Conservation (phyloP, 1,140 invertebrate genomes). For the Chironomus striatipennis region DNA sequence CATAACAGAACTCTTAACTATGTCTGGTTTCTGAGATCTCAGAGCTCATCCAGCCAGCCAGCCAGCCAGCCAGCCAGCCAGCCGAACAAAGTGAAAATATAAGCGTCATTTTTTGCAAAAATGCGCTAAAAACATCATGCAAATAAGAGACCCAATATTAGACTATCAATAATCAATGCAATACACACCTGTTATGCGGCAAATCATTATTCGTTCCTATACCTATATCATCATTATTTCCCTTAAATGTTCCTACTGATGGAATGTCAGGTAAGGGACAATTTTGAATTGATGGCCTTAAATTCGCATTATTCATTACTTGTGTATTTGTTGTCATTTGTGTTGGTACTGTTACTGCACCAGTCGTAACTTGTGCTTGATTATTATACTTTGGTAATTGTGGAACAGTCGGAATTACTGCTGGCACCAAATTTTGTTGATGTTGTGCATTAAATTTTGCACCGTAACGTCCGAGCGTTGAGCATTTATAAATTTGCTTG, state of each 20-base stretch:
- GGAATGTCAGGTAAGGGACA: slow-evolving; percentile 40
- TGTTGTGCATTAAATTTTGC: slow-evolving; percentile 35
- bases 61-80: too few species aligned
- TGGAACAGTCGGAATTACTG: slow-evolving; percentile 16
- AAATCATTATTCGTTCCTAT: background rate
- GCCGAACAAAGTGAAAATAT: too few species aligned
- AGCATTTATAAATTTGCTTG: slow-evolving; percentile 40
- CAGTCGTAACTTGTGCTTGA: background rate
- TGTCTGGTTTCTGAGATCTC: too few species aligned
- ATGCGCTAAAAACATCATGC: too few species aligned
- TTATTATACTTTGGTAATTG: background rate
- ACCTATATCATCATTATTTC: background rate
- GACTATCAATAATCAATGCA: too few species aligned
- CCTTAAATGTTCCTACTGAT: slow-evolving; percentile 35
- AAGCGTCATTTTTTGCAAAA: too few species aligned
- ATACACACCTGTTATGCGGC: slow-evolving; percentile 21
- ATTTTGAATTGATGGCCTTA: slow-evolving; percentile 39
- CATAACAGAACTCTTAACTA: too few species aligned
- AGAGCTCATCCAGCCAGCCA: too few species aligned
- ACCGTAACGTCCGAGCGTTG: slow-evolving; percentile 36
- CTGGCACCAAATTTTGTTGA: slow-evolving; percentile 13
- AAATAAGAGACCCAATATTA: too few species aligned
- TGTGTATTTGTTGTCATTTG: slow-evolving; percentile 11
- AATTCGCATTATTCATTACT: slow-evolving; percentile 32
- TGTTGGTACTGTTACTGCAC: background rate